These are phyloP conservation scores for Hyaena hyaena DNA, from an alignment of 2,113 vertebrate species.

Conservation along the genomic window DNA sequence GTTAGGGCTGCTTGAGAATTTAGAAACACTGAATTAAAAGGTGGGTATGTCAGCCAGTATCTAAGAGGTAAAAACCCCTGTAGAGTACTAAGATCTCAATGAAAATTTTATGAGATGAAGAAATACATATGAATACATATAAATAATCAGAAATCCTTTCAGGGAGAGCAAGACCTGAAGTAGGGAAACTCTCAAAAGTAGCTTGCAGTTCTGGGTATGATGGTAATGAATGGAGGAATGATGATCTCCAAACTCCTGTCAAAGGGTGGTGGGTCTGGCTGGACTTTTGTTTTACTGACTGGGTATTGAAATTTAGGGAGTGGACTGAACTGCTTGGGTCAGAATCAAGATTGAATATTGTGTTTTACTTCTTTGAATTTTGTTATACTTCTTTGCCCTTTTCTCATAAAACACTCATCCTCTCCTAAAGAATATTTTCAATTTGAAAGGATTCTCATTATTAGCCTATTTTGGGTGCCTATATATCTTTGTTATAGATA, in stretches of 20 bases:
- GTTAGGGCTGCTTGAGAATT: background rate
- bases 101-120: background rate
- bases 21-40: background rate
- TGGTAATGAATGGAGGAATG: background rate
- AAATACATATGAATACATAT: background rate
- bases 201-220: background rate
- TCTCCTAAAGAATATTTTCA: conserved; percentile 6
- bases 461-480: background rate
- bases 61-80: background rate
- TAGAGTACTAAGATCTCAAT: background rate
- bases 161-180: background rate
- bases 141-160: background rate
- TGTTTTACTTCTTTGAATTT: background rate
- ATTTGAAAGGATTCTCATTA: background rate
- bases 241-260: background rate
- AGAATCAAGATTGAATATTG: background rate
- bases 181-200: background rate
- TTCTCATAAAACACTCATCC: background rate
- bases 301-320: background rate
- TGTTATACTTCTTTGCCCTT: background rate
- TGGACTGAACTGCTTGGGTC: background rate
- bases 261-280: background rate
- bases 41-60: background rate
- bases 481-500: background rate
- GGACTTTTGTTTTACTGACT: background rate